phyloP scores from a whole-genome alignment of 2,888 invertebrate species.

The Acanthosepion esculentum region DNA sequence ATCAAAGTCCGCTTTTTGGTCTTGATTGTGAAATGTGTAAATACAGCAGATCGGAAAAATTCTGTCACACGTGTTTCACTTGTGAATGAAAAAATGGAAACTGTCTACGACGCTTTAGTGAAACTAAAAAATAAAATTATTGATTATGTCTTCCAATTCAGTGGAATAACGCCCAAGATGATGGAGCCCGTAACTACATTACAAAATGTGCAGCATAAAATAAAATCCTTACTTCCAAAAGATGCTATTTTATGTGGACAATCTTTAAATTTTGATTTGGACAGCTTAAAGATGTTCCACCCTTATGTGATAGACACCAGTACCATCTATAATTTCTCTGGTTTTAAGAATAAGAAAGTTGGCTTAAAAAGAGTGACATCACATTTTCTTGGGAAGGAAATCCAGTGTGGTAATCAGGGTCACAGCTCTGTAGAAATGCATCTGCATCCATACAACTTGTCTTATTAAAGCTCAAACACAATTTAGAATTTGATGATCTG shows the following conservation, averaged over 20 bases:
- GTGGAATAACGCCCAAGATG: conserved; percentile 82
- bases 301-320: conserved; percentile 96
- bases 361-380: conserved; percentile 87
- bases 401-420: conserved; percentile 71
- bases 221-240: conserved; percentile 84
- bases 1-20: conserved; percentile 90
- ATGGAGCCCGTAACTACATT: conserved; percentile 85
- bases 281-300: conserved; percentile 92
- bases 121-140: conserved; percentile 87
- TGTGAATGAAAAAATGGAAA: conserved; percentile 86
- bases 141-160: conserved; percentile 85
- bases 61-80: conserved; percentile 92
- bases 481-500: conserved; percentile 61
- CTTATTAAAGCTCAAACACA: conserved; percentile 87
- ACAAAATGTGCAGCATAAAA: conserved; percentile 85
- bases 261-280: conserved; percentile 91
- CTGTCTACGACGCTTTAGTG: conserved; percentile 89
- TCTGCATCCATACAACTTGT: conserved; percentile 89
- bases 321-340: conserved; percentile 88
- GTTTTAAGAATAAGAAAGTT: conserved; percentile 84
- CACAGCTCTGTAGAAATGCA: conserved; percentile 85
- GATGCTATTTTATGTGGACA: conserved; percentile 98
- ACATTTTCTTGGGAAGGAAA: conserved; percentile 82
- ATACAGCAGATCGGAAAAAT: conserved; percentile 81
- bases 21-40: conserved; percentile 89